Percentiles rank a stretch among this genome's conserved stretches.
These are phyloP conservation scores for Thryonomys swinderianus DNA, from an alignment of 2,113 vertebrate species.

Conservation along the genomic window DNA sequence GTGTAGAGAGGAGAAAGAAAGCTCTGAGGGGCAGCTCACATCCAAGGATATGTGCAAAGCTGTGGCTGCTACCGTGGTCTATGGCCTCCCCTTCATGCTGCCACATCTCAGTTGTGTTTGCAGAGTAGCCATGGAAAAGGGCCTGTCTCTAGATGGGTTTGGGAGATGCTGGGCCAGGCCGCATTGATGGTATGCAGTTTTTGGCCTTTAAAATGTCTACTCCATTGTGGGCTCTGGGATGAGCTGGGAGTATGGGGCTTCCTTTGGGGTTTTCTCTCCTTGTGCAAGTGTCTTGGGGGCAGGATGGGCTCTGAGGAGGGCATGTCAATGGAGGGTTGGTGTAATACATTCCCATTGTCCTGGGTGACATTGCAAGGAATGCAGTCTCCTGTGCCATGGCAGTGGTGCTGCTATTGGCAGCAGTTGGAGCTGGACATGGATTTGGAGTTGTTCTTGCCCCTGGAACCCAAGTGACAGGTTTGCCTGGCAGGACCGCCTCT, in stretches of 20 bases:
- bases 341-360: background rate
- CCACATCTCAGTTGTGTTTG: background rate
- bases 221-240: background rate
- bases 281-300: background rate
- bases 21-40: background rate
- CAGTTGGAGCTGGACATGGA: background rate
- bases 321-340: background rate
- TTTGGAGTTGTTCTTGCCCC: background rate
- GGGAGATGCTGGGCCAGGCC: background rate
- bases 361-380: background rate
- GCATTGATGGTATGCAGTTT: background rate
- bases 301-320: background rate
- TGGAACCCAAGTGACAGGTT: background rate
- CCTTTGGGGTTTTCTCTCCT: background rate
- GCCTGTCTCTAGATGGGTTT: background rate
- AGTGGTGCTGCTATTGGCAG: background rate
- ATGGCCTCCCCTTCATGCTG: background rate
- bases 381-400: background rate
- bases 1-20: background rate
- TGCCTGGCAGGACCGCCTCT: background rate
- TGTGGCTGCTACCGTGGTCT: rapidly evolving
- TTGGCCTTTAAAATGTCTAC: background rate
- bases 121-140: background rate
- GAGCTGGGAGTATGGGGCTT: background rate
- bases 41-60: background rate